phyloP scores from a whole-genome alignment of 1,140 invertebrate species.

The Matsumurasca onukii region DNA sequence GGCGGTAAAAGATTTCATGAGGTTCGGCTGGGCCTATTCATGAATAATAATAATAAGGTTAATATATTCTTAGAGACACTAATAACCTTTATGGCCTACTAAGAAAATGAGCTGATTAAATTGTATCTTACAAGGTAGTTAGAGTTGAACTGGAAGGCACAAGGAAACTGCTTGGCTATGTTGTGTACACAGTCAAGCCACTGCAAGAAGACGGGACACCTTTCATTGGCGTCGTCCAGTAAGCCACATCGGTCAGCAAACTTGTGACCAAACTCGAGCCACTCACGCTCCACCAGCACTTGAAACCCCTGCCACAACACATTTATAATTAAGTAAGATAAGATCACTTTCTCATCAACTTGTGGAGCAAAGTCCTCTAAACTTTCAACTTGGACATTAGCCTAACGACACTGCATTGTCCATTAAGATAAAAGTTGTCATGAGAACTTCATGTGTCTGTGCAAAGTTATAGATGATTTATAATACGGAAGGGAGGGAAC shows the following conservation, averaged over 20 bases:
- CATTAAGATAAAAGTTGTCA: too few relatives aligned
- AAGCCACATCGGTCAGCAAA: constrained; percentile 94
- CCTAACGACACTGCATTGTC: too few relatives aligned
- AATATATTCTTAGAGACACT: too few relatives aligned
- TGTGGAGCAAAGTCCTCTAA: background rate
- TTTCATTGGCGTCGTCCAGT: constrained; percentile 86
- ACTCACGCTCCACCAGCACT: constrained; percentile 89
- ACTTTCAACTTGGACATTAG: background rate
- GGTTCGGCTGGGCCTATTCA: too few relatives aligned
- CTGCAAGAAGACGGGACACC: constrained; percentile 95
- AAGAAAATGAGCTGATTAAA: too few relatives aligned
- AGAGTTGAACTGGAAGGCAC: constrained; percentile 93
- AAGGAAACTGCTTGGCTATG: constrained; percentile 84
- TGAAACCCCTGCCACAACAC: constrained; percentile 77
- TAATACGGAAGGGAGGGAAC: too few relatives aligned
- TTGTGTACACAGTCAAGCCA: constrained; percentile 98
- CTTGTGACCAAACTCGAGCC: constrained; percentile 97
- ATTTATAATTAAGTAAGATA: too few relatives aligned
- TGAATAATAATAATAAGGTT: too few relatives aligned
- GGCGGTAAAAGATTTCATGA: too few relatives aligned
- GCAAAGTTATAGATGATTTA: too few relatives aligned
- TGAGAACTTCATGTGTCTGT: too few relatives aligned
- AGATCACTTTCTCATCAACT: constrained; percentile 9
- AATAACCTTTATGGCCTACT: too few relatives aligned
- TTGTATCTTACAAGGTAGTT: constrained; percentile 89